phyloP scores from a whole-genome alignment of 2,113 vertebrate species.

The Micromys minutus region DNA sequence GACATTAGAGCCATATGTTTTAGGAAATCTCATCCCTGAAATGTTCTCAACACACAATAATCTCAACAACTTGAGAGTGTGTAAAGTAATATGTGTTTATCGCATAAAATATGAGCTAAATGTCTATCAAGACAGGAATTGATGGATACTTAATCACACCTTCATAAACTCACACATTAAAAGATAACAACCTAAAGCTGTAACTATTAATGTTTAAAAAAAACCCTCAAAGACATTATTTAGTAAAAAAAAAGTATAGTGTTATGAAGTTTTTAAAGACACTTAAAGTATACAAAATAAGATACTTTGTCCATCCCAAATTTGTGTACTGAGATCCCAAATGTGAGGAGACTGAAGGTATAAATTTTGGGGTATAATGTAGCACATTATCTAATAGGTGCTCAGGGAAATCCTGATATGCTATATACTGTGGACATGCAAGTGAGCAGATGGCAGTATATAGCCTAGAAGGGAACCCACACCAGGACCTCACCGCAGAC shows the following conservation, averaged over 20 bases:
- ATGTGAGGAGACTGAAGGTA: neutral
- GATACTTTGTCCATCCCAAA: neutral
- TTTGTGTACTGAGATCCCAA: neutral
- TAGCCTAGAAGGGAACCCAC: neutral
- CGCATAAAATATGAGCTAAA: constrained; percentile 27
- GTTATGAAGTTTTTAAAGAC: neutral
- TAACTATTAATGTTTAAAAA: neutral
- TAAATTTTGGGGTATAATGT: no score
- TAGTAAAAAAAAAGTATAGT: neutral
- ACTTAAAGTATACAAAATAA: neutral
- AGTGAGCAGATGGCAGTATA: neutral
- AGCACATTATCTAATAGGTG: no score
- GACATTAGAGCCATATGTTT: neutral
- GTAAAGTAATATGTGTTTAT: neutral
- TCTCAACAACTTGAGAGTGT: constrained; percentile 22
- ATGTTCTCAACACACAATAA: neutral
- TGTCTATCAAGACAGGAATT: constrained; percentile 28
- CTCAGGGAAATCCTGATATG: neutral
- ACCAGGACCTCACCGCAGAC: neutral
- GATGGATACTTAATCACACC: constrained; percentile 34
- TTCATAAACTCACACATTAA: neutral
- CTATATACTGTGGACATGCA: neutral
- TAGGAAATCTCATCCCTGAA: neutral
- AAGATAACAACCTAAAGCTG: neutral
- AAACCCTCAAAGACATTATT: neutral